Percentiles rank a stretch among this genome's conserved stretches.
phyloP scores from a whole-genome alignment of 92 coral and sea anemone genomes.

The Epizoanthus scotinus region DNA sequence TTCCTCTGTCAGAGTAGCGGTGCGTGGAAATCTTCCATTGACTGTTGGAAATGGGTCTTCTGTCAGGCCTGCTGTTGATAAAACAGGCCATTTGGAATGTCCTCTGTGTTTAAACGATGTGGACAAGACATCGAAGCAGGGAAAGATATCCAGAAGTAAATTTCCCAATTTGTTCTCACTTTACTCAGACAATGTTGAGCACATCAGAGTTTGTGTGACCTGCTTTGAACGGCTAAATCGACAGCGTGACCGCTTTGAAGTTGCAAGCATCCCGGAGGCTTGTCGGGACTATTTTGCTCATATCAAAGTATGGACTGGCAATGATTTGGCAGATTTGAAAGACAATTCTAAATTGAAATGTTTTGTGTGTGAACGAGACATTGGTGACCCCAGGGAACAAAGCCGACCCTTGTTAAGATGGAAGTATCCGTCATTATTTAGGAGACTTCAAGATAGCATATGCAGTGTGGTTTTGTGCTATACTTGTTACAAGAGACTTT shows the following conservation, averaged over 20 bases:
- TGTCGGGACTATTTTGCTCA: conserved; percentile 75
- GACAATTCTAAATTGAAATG: conserved; percentile 35
- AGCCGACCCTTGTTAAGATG: conserved; percentile 59
- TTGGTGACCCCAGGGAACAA: conserved; percentile 41
- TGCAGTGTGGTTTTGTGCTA: conserved; percentile 55
- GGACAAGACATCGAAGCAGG: conserved; percentile 48
- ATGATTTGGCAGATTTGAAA: conserved; percentile 40
- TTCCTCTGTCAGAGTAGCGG: neutral
- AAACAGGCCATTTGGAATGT: conserved; percentile 44
- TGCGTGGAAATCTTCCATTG: neutral
- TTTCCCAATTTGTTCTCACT: conserved; percentile 66
- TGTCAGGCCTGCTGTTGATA: neutral
- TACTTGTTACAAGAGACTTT: conserved; percentile 65
- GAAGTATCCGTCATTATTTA: conserved; percentile 67
- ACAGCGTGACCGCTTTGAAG: conserved; percentile 72
- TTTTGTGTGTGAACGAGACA: conserved; percentile 71
- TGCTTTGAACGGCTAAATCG: conserved; percentile 76
- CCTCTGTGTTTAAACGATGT: conserved; percentile 67
- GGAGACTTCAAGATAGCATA: conserved; percentile 49
- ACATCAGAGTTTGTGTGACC: conserved; percentile 59
- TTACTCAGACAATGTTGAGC: conserved; percentile 62
- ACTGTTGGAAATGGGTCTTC: too few species aligned
- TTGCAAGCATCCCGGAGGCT: conserved; percentile 70
- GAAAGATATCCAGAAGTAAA: conserved; percentile 66
- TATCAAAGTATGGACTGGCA: conserved; percentile 73